Evolutionary conservation across 2,113 vertebrate genomes (phyloP), one percentile per base, ranked within the genome.

Genomic region (Australoheros scitulus): DNA sequence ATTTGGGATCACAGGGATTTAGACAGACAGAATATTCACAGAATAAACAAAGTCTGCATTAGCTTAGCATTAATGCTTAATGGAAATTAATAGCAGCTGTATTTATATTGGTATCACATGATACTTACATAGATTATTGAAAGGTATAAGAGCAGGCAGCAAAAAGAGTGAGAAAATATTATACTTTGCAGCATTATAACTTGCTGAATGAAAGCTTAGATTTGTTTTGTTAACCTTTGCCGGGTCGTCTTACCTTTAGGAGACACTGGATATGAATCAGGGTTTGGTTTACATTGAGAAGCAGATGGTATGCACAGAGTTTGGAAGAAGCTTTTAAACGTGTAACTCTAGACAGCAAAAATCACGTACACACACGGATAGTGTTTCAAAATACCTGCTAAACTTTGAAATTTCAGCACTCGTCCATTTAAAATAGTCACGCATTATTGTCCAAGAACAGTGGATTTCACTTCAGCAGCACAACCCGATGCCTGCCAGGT

Each of bases 301-400:
- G 83, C 92, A 94, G 89, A 87, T 93, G 92, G 93, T 82, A 59
- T 77, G 61, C 79, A 77, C 64, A 36, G 41, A 80, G 72, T 76
- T 59, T 22, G 64, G 81, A 68, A 78, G 87, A 92, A 87, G 77
- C 83, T 91, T 92, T 90, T 84, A 90, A 89, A 92, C 86, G 80
- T 57, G 92, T 85, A 94, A 94, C 81, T 60, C n/a, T 76, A 93
- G 47, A 76, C 70, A 57, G 76, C 26, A 84, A 86, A 72, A 88
- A 81, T 65, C 81, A 75, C 78, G 80, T 56, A 43, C 26, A 80
- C 78, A 61, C 75, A 32, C 0, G 65, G 83, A 80, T 87, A 78
- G 38, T 18, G 83, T 90, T 86, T 86, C 85, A 32, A 82, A 88
- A 84, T 81, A 83, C 84, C 80, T 65, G 47, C 50, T 47, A 61